phyloP scores from a whole-genome alignment of 2,888 invertebrate genomes.

The Oscheius sp. region DNA sequence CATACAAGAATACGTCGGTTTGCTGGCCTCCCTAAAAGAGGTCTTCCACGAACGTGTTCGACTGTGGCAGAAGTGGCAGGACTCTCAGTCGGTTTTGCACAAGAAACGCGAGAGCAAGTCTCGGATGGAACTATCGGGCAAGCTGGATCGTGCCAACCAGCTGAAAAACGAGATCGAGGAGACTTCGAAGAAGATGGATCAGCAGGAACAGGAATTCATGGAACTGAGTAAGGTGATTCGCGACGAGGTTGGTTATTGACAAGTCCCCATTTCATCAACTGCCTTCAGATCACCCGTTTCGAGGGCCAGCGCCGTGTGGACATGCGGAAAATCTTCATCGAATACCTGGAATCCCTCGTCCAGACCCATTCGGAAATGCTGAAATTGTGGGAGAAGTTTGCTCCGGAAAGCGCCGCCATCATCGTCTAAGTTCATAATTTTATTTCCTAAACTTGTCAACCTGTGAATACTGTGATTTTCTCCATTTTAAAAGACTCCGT shows the following conservation, averaged over 20 bases:
- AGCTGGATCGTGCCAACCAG: slow-evolving; percentile 88
- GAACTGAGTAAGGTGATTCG: slow-evolving; percentile 83
- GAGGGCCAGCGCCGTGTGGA: slow-evolving; percentile 93
- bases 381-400: slow-evolving; percentile 78
- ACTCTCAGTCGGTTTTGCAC: slow-evolving; percentile 91
- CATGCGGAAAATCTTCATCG: slow-evolving; percentile 88
- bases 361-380: slow-evolving; percentile 86
- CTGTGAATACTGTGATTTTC: too few relatives aligned
- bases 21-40: slow-evolving; percentile 49
- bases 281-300: slow-evolving; percentile 82
- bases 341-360: slow-evolving; percentile 92
- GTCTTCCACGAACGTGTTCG: slow-evolving; percentile 82
- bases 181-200: slow-evolving; percentile 79
- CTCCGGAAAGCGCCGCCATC: slow-evolving; percentile 93
- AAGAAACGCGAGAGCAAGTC: slow-evolving; percentile 94
- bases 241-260: slow-evolving; percentile 81
- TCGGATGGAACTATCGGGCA: slow-evolving; percentile 88
- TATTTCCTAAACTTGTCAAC: too few relatives aligned
- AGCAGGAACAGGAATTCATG: slow-evolving; percentile 78
- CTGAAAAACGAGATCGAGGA: slow-evolving; percentile 82
- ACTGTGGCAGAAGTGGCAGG: slow-evolving; percentile 96
- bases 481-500: too few relatives aligned
- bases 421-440: slow-evolving; percentile 41
- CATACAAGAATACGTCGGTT: slow-evolving; percentile 53
- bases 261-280: neutral